A percentile compares a stretch with the other conserved stretches of the same genome.
Evolutionary conservation across 2,113 vertebrate species (phyloP).

Genomic region (Sander vitreus): DNA sequence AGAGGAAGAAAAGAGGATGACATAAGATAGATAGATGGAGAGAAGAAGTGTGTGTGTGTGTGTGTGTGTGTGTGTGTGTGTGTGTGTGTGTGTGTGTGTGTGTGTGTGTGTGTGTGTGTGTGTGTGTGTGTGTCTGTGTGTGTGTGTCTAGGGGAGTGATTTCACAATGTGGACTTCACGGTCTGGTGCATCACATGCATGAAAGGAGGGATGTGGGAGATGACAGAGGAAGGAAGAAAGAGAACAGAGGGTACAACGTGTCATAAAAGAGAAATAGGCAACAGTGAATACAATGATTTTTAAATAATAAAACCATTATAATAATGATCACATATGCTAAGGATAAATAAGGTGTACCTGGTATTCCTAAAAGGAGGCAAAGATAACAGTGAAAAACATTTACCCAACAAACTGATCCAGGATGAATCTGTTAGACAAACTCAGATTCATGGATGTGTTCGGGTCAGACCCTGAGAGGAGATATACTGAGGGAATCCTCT

Average conservation of each 20-base stretch:
- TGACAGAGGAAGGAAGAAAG: constrained; percentile 11
- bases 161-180: constrained; percentile 41
- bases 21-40: background rate
- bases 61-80: too few species aligned
- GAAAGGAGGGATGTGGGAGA: constrained; percentile 42
- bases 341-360: background rate
- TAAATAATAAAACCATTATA: background rate
- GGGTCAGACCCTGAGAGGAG: background rate
- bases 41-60: background rate
- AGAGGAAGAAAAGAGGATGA: background rate
- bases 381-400: background rate
- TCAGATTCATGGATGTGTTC: background rate
- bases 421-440: background rate
- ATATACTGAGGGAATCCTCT: background rate
- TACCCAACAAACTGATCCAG: background rate
- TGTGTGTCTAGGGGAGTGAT: background rate
- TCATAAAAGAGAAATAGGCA: background rate
- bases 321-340: background rate
- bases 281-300: background rate
- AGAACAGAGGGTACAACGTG: constrained; percentile 10
- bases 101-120: background rate
- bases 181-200: constrained; percentile 58
- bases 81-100: too few species aligned
- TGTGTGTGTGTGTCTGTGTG: constrained; percentile 30
- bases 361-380: background rate